phyloP scores from a whole-genome alignment of 2,113 vertebrate species.

The Oreochromis tanganicae region DNA sequence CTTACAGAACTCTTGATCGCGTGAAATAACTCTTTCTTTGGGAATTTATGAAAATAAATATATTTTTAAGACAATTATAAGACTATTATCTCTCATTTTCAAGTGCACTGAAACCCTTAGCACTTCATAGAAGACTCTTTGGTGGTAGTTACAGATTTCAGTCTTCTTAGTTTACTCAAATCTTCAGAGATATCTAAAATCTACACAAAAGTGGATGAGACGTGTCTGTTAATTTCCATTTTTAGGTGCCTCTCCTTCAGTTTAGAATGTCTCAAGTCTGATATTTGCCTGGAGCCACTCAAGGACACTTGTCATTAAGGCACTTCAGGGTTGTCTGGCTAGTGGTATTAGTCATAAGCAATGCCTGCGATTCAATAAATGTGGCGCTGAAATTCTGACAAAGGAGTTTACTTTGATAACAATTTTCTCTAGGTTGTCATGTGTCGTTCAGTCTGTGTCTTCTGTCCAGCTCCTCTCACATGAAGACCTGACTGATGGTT shows the following conservation, averaged over 20 bases:
- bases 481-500: no score
- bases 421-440: not conserved
- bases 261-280: not conserved
- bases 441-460: not conserved
- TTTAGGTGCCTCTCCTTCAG: not conserved
- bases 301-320: not conserved
- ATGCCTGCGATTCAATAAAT: not conserved
- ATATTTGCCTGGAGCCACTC: not conserved
- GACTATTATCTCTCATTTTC: not conserved
- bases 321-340: not conserved
- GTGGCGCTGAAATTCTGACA: not conserved
- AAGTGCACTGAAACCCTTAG: not conserved
- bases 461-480: not conserved
- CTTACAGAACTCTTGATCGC: not conserved
- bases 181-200: not conserved
- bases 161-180: not conserved
- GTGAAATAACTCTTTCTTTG: not conserved
- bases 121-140: not conserved
- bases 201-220: not conserved
- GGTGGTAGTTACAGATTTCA: not conserved
- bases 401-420: not conserved
- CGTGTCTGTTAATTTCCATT: not conserved
- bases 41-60: no score
- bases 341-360: no score
- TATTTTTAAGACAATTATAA: not conserved